Percentiles rank a stretch among this genome's conserved stretches.
phyloP scores from a whole-genome alignment of 2,888 invertebrate species.

The Catocala nupta region DNA sequence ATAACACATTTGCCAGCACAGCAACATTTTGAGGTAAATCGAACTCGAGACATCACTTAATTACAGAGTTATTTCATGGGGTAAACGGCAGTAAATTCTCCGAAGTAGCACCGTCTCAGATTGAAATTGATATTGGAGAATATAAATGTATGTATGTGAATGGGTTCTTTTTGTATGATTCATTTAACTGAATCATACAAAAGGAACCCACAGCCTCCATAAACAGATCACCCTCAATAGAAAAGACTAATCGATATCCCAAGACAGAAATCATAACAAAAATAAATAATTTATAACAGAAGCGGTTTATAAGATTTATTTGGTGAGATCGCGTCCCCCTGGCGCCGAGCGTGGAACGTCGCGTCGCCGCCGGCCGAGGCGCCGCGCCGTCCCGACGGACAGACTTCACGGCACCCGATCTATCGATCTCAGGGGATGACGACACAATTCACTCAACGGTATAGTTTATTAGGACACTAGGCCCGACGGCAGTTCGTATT shows the following conservation, averaged over 20 bases:
- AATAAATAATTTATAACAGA: slow-evolving; percentile 63
- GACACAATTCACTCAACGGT: slow-evolving; percentile 39
- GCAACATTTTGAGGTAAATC: no score
- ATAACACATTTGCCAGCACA: no score
- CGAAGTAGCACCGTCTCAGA: no score
- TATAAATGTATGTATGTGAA: no score
- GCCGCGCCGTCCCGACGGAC: slow-evolving; percentile 82
- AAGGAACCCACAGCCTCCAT: no score
- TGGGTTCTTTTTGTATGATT: no score
- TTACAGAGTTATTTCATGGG: no score
- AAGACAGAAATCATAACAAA: slow-evolving; percentile 53
- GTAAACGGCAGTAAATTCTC: no score
- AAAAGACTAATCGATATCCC: slow-evolving; percentile 34
- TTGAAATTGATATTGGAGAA: no score
- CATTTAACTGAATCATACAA: no score
- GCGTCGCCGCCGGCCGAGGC: slow-evolving; percentile 53
- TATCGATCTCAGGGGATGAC: slow-evolving; percentile 74
- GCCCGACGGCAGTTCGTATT: neutral
- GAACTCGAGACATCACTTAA: no score
- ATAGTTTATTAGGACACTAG: slow-evolving; percentile 35
- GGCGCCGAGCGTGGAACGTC: slow-evolving; percentile 67
- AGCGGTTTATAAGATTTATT: slow-evolving; percentile 68
- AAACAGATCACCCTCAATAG: neutral
- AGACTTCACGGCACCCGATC: slow-evolving; percentile 70
- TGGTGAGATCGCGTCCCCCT: slow-evolving; percentile 67